Evolutionary conservation across 2,797 vertebrate genomes (phyloP), one percentile per base, ranked within the genome.

Genomic region (Salmo trutta): DNA sequence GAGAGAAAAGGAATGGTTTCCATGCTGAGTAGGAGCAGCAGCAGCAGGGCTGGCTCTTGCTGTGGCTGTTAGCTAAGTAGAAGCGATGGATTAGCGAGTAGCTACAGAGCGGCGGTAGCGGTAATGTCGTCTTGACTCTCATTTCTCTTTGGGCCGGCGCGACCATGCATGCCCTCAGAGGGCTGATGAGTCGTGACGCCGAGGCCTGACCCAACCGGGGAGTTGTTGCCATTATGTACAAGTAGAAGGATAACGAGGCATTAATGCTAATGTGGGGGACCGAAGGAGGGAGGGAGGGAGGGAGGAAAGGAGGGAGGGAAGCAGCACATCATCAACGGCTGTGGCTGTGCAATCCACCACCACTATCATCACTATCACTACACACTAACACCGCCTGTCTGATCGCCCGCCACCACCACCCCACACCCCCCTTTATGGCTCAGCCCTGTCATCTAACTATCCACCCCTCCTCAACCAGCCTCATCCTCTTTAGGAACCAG

Each of bases 141-240:
- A 90, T 93, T 92, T 90, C 91, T 92, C 92, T 93, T 87, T 88
- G 92, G 91, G 88, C 90, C 86, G 81, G 86, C n/a, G 56, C 56
- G 8, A n/a, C 56, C 56, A 62, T n/a, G 56, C 56, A n/a, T 62
- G 89, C 92, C 90, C 91, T 94, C 94, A 93, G 91, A 92, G 80
- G 90, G 91, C 91, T 95, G 94, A 95, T 95, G 95, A 95, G 94
- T 91, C 93, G 89, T 93, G 92, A 84, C 91, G 92, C 85, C 90
- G 88, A 89, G 93, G 87, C 91, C 93, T 94, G 93, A 94, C 94
- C 94, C 92, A 92, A 94, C 91, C 68, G 89, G 93, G 92, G 92
- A 91, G 91, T 91, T 90, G 91, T 94, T 94, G 91, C 93, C 93
- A 95, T 95, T 95, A 95, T 93, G 92, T 94, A 95, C 94, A 94